A percentile compares a stretch with the other conserved stretches of the same genome.
These are phyloP conservation scores for Sebastes baramenuke DNA, from an alignment of 2,797 vertebrate species.

Conservation along the genomic window DNA sequence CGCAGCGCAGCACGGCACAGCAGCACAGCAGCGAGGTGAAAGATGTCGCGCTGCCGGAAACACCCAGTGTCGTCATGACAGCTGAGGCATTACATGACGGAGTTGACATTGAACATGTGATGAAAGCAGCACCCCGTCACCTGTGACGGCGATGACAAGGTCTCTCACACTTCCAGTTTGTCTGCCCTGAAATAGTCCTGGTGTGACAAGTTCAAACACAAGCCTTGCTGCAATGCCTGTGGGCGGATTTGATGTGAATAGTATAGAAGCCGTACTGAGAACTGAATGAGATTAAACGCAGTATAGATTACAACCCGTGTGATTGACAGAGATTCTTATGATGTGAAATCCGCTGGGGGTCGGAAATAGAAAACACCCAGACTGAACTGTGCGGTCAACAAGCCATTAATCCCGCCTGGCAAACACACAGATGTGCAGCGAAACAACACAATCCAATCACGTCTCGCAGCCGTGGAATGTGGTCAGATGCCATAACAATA, in stretches of 20 bases:
- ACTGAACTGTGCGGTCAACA: constrained; percentile 46
- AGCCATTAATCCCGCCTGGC: constrained; percentile 66
- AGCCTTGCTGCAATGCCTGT: background rate
- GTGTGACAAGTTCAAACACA: background rate
- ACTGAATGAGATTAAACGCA: background rate
- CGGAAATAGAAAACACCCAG: constrained; percentile 57
- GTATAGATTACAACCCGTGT: constrained; percentile 17
- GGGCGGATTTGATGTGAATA: background rate
- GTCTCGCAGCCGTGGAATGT: constrained; percentile 55
- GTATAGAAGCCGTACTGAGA: background rate
- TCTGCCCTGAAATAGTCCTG: background rate
- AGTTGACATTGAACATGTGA: constrained; percentile 42
- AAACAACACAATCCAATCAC: constrained; percentile 72
- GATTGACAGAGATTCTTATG: constrained; percentile 37
- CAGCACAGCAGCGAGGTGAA: background rate
- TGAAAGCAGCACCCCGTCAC: constrained; percentile 36
- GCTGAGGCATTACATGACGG: constrained; percentile 41
- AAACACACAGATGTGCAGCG: constrained; percentile 72
- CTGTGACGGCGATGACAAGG: constrained; percentile 41
- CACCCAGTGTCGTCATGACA: constrained; percentile 43
- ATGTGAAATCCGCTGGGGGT: constrained; percentile 18
- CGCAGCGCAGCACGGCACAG: background rate
- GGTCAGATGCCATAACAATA: constrained; percentile 75
- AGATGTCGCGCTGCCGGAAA: constrained; percentile 1
- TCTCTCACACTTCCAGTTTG: constrained; percentile 17